Conservation (phyloP, 2,888 invertebrate genomes). For the Eupithecia insigniata region DNA sequence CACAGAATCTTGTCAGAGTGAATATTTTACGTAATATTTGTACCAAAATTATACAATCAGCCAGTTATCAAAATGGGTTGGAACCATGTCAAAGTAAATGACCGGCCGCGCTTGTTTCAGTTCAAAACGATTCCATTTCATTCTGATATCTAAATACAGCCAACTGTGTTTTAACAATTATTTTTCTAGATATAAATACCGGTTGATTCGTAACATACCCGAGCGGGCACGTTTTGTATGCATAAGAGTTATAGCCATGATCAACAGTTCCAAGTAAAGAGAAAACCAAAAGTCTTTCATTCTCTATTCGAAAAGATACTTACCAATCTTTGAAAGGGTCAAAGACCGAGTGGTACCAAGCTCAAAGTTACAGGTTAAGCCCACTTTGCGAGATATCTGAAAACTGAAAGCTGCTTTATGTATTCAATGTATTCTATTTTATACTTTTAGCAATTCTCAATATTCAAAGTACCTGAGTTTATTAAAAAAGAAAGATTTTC, state of each 20-base stretch:
- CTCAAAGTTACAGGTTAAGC: neutral
- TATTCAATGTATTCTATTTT: conserved; percentile 4
- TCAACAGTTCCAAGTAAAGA: neutral
- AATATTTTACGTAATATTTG: no score
- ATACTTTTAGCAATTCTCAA: neutral
- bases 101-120: neutral
- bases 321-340: neutral
- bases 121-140: neutral
- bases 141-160: no score
- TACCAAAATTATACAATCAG: neutral
- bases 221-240: no score
- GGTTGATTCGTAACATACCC: neutral
- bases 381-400: neutral
- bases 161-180: no score
- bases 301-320: neutral
- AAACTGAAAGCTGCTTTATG: neutral
- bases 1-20: neutral
- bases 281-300: neutral
- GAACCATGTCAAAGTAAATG: neutral
- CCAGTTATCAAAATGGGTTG: neutral
- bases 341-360: neutral
- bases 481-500: neutral
- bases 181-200: no score
- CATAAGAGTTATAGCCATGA: no score
- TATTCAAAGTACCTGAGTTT: neutral